phyloP scores from a whole-genome alignment of 2,113 vertebrate species.

The Phalacrocorax pelagicus region DNA sequence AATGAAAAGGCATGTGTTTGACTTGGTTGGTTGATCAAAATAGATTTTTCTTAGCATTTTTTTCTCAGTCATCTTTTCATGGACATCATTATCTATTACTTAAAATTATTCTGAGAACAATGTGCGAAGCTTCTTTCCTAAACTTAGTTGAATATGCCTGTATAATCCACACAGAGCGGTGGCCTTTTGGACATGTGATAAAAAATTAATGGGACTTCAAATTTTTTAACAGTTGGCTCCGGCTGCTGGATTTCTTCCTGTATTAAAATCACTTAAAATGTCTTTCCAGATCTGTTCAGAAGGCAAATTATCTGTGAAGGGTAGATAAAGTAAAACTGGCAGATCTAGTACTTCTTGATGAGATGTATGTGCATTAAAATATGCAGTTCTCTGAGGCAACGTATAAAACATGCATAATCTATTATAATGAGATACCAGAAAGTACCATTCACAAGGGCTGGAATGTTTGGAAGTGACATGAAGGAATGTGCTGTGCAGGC shows the following conservation, averaged over 20 bases:
- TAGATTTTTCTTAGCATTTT: conserved; percentile 49
- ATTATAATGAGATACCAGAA: conserved; percentile 30
- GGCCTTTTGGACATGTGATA: conserved; percentile 54
- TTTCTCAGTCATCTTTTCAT: conserved; percentile 50
- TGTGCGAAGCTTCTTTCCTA: conserved; percentile 22
- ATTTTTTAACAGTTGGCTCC: conserved; percentile 37
- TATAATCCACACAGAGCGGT: conserved; percentile 20
- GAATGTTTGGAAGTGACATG: not conserved
- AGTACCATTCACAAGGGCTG: not conserved
- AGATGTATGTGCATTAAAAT: conserved; percentile 36
- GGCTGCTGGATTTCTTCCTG: conserved; percentile 43
- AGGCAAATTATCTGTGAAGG: conserved; percentile 27
- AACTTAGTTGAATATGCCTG: conserved; percentile 33
- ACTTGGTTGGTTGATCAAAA: conserved; percentile 67
- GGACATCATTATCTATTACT: conserved; percentile 46
- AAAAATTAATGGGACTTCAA: conserved; percentile 64
- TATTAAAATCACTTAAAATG: conserved; percentile 54
- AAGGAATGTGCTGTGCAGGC: not conserved
- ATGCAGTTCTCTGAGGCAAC: conserved; percentile 27
- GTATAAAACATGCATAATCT: conserved; percentile 38
- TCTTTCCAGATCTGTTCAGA: conserved; percentile 23
- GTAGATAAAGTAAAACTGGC: conserved; percentile 42
- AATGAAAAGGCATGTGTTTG: conserved; percentile 75
- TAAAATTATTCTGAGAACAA: conserved; percentile 42
- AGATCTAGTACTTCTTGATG: conserved; percentile 11